Evolutionary conservation across 2,888 invertebrate species (phyloP), one percentile per base, ranked within the genome.

Genomic region (Drymonia ruficornis): DNA sequence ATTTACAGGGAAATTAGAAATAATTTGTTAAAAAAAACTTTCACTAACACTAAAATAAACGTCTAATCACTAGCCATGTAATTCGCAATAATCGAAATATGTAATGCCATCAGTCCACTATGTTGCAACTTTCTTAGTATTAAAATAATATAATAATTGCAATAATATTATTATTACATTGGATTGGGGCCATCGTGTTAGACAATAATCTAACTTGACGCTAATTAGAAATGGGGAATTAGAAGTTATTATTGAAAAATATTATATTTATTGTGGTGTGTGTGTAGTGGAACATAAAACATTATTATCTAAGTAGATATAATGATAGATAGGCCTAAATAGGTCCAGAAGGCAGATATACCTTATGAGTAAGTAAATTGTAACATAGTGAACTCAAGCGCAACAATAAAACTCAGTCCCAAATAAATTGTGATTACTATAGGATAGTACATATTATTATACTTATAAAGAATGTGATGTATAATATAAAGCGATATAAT

Each of bases 31-130:
- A 75, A 70, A 72, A 78, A 78, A 74, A 66, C 65, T 74, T 75
- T 73, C 62, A 75, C 83, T 87, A 85, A 76, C 66, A 63, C 87
- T 89, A 89, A 84, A 75, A 84, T 91, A 91, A 87, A 87, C 63
- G 73, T 87, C 91, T 91, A 91, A 90, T 92, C 91, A 92, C 91
- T 92, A 92, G 91, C 91, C 91, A 91, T 91, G 80, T 86, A 86
- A 86, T 86, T 90, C 86, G 89, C 86, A 82, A 86, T 81, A 76
- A 83, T 77, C 70, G 72, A 81, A 81, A 76, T 74, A 69, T 66
- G 69, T 65, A 68, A 70, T 59, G 55, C 66, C 67, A 56, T 57
- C 52, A 58, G 44, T 48, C 28, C 60, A 60, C 56, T 60, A 45
- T 68, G 68, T 67, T 64, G 67, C 63, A 67, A 55, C 42, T 19